Evolutionary conservation across 2,888 invertebrate genomes (phyloP).

Genomic region (Rhodophaea formosa): DNA sequence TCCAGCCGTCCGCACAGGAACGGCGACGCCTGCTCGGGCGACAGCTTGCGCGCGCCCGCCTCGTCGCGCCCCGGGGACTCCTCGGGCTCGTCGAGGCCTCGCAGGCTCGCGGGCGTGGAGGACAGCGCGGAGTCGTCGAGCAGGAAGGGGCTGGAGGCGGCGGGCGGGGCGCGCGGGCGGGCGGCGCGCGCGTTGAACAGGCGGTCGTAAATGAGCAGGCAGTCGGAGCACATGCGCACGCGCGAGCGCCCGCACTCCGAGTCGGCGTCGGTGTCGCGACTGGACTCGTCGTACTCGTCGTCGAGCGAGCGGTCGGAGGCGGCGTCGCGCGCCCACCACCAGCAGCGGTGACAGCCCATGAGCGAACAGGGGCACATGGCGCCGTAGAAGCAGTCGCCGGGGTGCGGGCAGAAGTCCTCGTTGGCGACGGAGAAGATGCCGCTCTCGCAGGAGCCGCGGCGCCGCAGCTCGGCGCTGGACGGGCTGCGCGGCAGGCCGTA

Average conservation of each 20-base stretch:
- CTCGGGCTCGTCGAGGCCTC: constrained; percentile 82
- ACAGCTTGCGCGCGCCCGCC: constrained; percentile 17
- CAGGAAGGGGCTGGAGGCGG: constrained; percentile 78
- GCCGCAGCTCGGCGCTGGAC: constrained; percentile 56
- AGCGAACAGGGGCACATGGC: constrained; percentile 70
- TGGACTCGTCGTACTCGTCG: constrained; percentile 32
- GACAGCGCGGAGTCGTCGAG: constrained; percentile 80
- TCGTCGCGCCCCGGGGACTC: constrained; percentile 28
- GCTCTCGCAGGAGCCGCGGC: constrained; percentile 93
- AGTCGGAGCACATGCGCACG: constrained; percentile 46
- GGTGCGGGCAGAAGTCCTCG: constrained; percentile 83
- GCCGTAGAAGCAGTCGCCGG: constrained; percentile 48
- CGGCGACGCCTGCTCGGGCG: constrained; percentile 30
- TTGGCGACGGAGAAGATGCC: constrained; percentile 95
- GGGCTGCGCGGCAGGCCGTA: constrained; percentile 29
- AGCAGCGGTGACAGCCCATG: constrained; percentile 69
- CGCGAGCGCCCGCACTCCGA: constrained; percentile 30
- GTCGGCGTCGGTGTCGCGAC: constrained; percentile 33
- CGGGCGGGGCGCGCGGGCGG: constrained; percentile 33
- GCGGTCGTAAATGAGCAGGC: constrained; percentile 56
- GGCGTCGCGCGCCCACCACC: constrained; percentile 60
- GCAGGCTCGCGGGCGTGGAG: constrained; percentile 75
- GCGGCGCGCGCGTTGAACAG: constrained; percentile 39
- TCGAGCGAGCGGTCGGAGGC: constrained; percentile 31
- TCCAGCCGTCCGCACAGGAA: constrained; percentile 52